phyloP scores from a whole-genome alignment of 1,140 invertebrate genomes.

The Neodiprion pinetum region DNA sequence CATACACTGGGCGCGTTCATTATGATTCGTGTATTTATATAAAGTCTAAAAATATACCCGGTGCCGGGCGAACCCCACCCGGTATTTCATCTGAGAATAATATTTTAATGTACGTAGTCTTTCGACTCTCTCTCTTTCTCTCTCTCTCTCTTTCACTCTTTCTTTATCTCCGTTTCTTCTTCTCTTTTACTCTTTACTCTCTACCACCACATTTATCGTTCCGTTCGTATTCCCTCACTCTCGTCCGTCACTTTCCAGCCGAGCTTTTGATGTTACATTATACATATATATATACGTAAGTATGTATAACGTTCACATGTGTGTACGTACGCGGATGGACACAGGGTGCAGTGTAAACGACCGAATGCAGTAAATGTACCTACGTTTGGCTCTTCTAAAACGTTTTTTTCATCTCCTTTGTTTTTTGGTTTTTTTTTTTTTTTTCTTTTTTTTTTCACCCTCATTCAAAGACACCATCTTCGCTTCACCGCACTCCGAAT shows the following conservation, averaged over 20 bases:
- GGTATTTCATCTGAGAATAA: constrained; percentile 64
- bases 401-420: too few relatives aligned
- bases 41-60: constrained; percentile 63
- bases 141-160: constrained; percentile 20
- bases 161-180: constrained; percentile 26
- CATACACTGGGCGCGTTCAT: constrained; percentile 51
- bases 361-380: too few relatives aligned
- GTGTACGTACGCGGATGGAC: background rate
- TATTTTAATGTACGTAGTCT: constrained; percentile 60
- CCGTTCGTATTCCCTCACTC: constrained; percentile 16
- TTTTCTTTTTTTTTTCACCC: too few relatives aligned
- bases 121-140: constrained; percentile 5
- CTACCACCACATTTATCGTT: constrained; percentile 13
- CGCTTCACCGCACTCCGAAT: too few relatives aligned
- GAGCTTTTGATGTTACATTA: constrained; percentile 1
- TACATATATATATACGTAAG: background rate
- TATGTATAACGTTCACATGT: background rate
- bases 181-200: constrained; percentile 26
- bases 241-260: constrained; percentile 15
- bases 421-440: too few relatives aligned
- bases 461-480: too few relatives aligned
- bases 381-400: too few relatives aligned
- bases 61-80: constrained; percentile 58
- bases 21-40: constrained; percentile 65
- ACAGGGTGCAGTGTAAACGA: background rate